phyloP scores from a whole-genome alignment of 1,140 invertebrate genomes.

The Drosophila triauraria region DNA sequence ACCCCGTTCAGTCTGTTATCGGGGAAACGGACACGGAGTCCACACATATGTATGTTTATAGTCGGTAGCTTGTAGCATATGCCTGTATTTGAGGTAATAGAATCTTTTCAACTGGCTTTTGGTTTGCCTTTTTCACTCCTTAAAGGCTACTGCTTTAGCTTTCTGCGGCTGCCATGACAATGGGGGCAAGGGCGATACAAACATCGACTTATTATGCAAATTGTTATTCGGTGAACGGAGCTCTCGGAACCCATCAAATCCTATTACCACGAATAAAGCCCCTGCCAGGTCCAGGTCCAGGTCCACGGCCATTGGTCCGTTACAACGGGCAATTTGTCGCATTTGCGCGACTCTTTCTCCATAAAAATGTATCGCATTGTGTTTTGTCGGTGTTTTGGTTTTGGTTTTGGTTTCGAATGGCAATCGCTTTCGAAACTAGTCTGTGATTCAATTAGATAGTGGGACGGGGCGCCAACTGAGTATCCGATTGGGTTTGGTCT shows the following conservation, averaged over 20 bases:
- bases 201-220: constrained; percentile 79
- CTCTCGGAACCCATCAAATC: constrained; percentile 66
- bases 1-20: constrained; percentile 23
- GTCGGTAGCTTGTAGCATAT: constrained; percentile 3
- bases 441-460: constrained; percentile 45
- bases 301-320: constrained; percentile 32
- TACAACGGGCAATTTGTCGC: constrained; percentile 67
- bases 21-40: constrained; percentile 14
- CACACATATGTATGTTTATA: constrained; percentile 9
- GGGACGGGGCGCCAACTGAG: constrained; percentile 1
- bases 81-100: constrained; percentile 23
- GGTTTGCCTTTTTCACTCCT: constrained; percentile 35
- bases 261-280: constrained; percentile 60
- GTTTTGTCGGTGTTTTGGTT: constrained; percentile 8
- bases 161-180: constrained; percentile 56
- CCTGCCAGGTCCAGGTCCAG: constrained; percentile 2
- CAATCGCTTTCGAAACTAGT: constrained; percentile 5
- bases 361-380: constrained; percentile 25
- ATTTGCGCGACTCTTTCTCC: constrained; percentile 39
- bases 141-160: constrained; percentile 20
- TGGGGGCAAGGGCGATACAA: constrained; percentile 44
- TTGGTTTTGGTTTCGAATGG: constrained; percentile 15
- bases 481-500: not conserved
- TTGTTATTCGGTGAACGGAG: constrained; percentile 64
- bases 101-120: constrained; percentile 51